These are phyloP conservation scores for Ommatoiulus sabulosus DNA, from an alignment of 2,888 invertebrate genomes.

Conservation along the genomic window DNA sequence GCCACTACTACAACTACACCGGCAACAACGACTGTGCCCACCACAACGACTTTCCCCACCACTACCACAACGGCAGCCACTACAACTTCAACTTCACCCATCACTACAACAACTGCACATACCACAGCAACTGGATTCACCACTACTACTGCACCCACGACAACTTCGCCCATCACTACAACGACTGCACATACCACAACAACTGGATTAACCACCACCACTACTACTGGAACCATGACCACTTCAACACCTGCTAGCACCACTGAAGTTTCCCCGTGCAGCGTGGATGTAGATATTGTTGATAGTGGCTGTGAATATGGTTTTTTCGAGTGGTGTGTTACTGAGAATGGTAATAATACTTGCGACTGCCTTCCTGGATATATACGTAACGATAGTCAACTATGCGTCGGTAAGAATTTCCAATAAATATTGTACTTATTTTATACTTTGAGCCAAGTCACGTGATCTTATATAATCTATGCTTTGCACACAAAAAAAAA, in stretches of 20 bases:
- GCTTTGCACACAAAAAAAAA: too few species aligned
- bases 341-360: background rate
- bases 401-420: background rate
- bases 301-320: background rate
- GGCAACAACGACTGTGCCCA: too few species aligned
- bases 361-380: background rate
- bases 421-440: too few species aligned
- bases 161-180: background rate
- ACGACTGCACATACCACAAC: background rate
- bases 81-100: background rate
- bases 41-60: too few species aligned
- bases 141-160: background rate
- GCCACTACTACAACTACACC: too few species aligned
- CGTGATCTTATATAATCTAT: too few species aligned
- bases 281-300: background rate
- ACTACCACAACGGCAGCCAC: too few species aligned
- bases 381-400: background rate
- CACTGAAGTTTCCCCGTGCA: background rate
- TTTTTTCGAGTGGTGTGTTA: background rate
- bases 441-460: too few species aligned
- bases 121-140: too few species aligned
- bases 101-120: background rate
- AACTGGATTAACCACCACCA: background rate
- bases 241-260: background rate
- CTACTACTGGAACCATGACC: background rate